Conservation (phyloP, 2,888 invertebrate species). For the Meandrusa payeni region DNA sequence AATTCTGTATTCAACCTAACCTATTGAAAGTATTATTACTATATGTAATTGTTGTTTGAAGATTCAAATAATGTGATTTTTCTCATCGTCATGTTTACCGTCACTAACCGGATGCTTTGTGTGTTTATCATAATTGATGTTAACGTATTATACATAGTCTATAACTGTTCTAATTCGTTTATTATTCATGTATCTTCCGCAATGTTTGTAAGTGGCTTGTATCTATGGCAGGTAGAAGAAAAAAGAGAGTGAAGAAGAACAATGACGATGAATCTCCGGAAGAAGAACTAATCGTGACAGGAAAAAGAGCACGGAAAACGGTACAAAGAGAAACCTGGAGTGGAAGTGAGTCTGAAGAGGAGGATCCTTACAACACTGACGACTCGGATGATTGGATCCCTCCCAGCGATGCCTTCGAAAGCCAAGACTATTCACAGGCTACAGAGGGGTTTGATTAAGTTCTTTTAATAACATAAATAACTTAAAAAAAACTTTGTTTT, state of each 20-base stretch:
- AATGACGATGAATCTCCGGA: constrained; percentile 1
- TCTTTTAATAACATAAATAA: background rate
- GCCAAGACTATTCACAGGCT: constrained; percentile 35
- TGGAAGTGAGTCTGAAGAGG: constrained; percentile 51
- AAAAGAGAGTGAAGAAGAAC: constrained; percentile 15
- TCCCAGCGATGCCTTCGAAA: constrained; percentile 39
- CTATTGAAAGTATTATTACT: too few relatives aligned
- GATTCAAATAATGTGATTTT: too few relatives aligned
- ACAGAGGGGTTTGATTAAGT: constrained; percentile 3
- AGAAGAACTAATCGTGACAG: constrained; percentile 31
- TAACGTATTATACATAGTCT: too few relatives aligned
- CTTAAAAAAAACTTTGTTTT: too few relatives aligned
- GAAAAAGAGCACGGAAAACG: constrained; percentile 50
- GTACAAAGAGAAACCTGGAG: constrained; percentile 38
- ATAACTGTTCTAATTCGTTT: too few relatives aligned
- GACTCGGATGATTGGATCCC: constrained; percentile 76
- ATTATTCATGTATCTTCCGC: too few relatives aligned
- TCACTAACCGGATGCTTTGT: too few relatives aligned
- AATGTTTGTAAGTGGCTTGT: constrained; percentile 29
- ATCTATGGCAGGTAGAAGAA: constrained; percentile 31
- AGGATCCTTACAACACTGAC: constrained; percentile 72
- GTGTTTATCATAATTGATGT: too few relatives aligned
- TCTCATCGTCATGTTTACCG: too few relatives aligned
- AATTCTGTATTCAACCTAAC: too few relatives aligned
- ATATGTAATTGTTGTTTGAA: too few relatives aligned